These are phyloP conservation scores for Lycodopsis pacificus DNA, from an alignment of 2,797 vertebrate species.

Conservation along the genomic window DNA sequence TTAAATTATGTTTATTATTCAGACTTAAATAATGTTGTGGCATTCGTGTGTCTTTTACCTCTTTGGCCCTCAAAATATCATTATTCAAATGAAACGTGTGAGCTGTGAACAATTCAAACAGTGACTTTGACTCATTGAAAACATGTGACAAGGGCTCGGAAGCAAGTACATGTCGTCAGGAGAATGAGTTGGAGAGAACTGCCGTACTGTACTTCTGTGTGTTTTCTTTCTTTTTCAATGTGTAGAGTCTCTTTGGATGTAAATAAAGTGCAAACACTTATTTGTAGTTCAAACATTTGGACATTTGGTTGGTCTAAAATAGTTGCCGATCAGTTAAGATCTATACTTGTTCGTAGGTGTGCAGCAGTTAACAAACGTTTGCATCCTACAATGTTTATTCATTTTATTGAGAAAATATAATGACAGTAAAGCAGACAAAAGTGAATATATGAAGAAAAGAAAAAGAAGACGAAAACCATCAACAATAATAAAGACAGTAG, in stretches of 20 bases:
- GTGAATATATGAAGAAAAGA: no score
- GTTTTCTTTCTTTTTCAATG: not conserved
- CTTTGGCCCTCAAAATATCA: no score
- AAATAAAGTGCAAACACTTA: not conserved
- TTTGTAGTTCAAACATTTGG: no score
- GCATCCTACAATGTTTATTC: no score
- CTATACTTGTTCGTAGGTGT: not conserved
- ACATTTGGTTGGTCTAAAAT: no score
- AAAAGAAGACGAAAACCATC: no score
- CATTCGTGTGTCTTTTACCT: not conserved
- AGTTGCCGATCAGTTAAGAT: not conserved
- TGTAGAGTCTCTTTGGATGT: not conserved
- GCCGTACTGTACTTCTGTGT: not conserved
- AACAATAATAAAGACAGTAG: no score
- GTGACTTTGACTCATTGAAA: not conserved
- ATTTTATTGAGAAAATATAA: no score
- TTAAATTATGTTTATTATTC: not conserved
- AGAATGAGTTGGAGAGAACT: not conserved
- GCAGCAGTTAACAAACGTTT: not conserved
- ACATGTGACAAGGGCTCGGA: not conserved
- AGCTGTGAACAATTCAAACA: not conserved
- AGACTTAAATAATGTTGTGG: not conserved
- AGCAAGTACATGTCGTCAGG: not conserved
- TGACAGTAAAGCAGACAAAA: no score
- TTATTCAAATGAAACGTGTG: not conserved